phyloP scores from a whole-genome alignment of 2,888 invertebrate species.

The Helicoverpa assulta region DNA sequence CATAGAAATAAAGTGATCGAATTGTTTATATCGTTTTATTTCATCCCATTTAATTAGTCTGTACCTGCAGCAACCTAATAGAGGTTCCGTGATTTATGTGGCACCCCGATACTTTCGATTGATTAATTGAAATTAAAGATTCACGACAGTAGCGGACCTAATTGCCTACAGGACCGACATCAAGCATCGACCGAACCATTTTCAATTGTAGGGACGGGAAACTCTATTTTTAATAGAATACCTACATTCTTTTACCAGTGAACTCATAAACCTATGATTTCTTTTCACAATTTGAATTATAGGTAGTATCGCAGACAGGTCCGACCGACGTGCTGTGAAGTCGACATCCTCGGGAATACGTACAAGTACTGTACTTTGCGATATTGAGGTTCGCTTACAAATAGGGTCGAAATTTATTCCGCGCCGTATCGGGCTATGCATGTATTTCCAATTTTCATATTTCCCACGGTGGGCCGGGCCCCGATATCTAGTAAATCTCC shows the following conservation, averaged over 20 bases:
- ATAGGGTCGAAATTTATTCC: conserved; percentile 85
- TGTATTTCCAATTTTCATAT: conserved; percentile 88
- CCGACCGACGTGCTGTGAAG: conserved; percentile 63
- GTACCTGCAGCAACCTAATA: conserved; percentile 10
- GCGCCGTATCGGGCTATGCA: conserved; percentile 75
- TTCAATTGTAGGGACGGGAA: not conserved
- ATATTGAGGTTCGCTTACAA: conserved; percentile 79
- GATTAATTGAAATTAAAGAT: conserved; percentile 55
- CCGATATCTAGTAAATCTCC: conserved; percentile 81
- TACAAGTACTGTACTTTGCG: conserved; percentile 63
- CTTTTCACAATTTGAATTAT: conserved; percentile 32
- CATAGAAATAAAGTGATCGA: not conserved
- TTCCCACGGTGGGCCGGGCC: conserved; percentile 79
- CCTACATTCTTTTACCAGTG: conserved; percentile 8
- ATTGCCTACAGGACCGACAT: conserved; percentile 18
- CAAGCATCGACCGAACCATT: conserved; percentile 8
- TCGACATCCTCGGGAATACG: conserved; percentile 63
- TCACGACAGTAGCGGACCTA: conserved; percentile 42
- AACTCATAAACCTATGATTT: conserved; percentile 15
- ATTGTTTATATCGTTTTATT: not conserved
- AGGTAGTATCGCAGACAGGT: conserved; percentile 61
- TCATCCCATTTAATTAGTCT: conserved; percentile 4
- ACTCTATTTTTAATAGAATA: not conserved
- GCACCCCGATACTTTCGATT: conserved; percentile 18
- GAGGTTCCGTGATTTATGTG: conserved; percentile 25